A percentile compares a stretch with the other conserved stretches of the same genome.
Evolutionary conservation across 2,888 invertebrate genomes (phyloP).

Genomic region (Heliconius aoede): DNA sequence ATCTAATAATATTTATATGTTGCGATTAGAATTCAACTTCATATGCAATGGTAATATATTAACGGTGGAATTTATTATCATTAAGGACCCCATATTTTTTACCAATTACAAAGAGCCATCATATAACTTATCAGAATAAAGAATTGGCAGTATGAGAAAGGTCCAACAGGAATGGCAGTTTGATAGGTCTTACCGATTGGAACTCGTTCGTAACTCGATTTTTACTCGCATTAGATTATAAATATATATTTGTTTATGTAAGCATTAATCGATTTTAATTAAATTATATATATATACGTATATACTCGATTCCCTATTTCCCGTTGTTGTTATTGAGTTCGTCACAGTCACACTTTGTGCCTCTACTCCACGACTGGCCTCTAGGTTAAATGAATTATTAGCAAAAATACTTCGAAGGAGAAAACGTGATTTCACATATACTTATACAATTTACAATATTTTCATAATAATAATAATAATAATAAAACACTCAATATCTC

Average conservation of each 20-base stretch:
- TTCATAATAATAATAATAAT: too few species aligned
- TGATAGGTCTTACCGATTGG: constrained; percentile 47
- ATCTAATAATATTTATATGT: neutral
- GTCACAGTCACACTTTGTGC: too few species aligned
- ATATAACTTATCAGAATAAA: constrained; percentile 62
- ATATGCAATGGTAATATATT: constrained; percentile 8
- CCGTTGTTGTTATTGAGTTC: too few species aligned
- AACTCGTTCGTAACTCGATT: constrained; percentile 40
- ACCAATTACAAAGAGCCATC: constrained; percentile 57
- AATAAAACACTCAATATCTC: neutral
- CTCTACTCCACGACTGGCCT: too few species aligned
- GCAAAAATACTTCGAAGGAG: too few species aligned
- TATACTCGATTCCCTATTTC: too few species aligned
- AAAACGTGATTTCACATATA: too few species aligned
- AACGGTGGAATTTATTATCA: constrained; percentile 20
- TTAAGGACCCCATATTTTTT: constrained; percentile 34
- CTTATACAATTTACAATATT: too few species aligned
- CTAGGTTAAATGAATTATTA: too few species aligned
- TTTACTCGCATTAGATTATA: neutral
- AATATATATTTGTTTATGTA: neutral
- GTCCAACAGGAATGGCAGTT: constrained; percentile 65
- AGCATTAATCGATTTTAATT: neutral
- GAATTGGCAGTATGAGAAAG: constrained; percentile 61
- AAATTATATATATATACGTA: neutral
- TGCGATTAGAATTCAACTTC: neutral